phyloP scores from a whole-genome alignment of 2,113 vertebrate genomes.

The Hepsetus odoe region DNA sequence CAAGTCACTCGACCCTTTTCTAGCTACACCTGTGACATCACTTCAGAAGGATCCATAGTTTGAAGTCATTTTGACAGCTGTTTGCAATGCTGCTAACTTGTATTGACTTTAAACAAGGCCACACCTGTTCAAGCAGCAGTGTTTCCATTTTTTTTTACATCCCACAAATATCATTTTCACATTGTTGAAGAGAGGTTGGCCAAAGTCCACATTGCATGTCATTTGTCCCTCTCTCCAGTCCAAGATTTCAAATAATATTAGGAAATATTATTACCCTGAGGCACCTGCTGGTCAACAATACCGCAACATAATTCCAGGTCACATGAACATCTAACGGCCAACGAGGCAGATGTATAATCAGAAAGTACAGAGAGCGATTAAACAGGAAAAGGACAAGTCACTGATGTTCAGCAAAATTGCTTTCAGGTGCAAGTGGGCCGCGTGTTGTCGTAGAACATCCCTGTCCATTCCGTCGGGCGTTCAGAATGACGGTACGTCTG shows the following conservation, averaged over 20 bases:
- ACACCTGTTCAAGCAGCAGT: slow-evolving; percentile 18
- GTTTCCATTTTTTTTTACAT: background rate
- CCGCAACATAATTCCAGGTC: background rate
- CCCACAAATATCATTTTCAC: background rate
- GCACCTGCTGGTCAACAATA: slow-evolving; percentile 4
- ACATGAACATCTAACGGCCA: slow-evolving; percentile 33
- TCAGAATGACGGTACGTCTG: slow-evolving; percentile 17
- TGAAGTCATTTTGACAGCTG: slow-evolving; percentile 14
- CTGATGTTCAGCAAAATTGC: background rate
- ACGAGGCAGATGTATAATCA: slow-evolving; percentile 24
- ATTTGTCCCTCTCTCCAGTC: background rate
- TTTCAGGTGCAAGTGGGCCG: slow-evolving; percentile 17
- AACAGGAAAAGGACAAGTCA: slow-evolving; percentile 33
- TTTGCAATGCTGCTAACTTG: slow-evolving; percentile 25
- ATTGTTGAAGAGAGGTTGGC: slow-evolving; percentile 9
- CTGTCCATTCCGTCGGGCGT: background rate
- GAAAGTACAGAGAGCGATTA: slow-evolving; percentile 5
- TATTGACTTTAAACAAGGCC: slow-evolving; percentile 4
- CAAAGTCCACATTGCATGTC: background rate
- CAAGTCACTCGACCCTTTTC: background rate
- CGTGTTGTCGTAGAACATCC: background rate
- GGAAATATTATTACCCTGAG: slow-evolving; percentile 12
- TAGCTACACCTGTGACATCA: background rate
- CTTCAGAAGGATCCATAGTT: background rate
- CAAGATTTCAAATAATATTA: background rate